These are phyloP conservation scores for Melieria picta DNA, from an alignment of 2,888 invertebrate species.

Conservation along the genomic window DNA sequence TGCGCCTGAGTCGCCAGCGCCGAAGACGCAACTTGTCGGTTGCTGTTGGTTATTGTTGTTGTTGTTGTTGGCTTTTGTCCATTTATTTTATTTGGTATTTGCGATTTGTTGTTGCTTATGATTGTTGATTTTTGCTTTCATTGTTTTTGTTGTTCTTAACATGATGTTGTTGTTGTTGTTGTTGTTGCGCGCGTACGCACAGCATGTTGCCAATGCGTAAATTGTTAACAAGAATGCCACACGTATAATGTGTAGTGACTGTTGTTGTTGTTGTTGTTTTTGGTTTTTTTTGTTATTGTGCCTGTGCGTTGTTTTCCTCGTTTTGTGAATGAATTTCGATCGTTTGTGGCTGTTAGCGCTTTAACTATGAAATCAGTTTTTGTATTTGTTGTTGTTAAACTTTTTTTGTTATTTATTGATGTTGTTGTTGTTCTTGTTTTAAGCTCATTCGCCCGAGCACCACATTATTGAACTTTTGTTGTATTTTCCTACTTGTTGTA, in stretches of 20 bases:
- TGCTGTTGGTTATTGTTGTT: no score
- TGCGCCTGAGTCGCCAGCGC: no score
- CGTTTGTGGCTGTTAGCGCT: no score
- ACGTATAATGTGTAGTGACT: slow-evolving; percentile 11
- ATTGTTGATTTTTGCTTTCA: neutral
- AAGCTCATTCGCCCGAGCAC: no score
- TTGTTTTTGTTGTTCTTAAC: neutral
- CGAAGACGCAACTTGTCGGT: no score
- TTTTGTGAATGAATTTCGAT: slow-evolving; percentile 22
- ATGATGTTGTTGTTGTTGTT: slow-evolving; percentile 6
- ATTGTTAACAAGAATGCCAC: slow-evolving; percentile 34
- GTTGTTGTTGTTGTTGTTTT: slow-evolving; percentile 17
- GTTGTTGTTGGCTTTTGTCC: no score
- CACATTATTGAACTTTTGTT: neutral
- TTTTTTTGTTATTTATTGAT: no score
- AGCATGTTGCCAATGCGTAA: slow-evolving; percentile 42
- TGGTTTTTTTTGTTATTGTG: neutral
- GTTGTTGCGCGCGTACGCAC: slow-evolving; percentile 30
- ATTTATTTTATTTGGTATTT: no score
- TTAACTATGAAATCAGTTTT: no score
- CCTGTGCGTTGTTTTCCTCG: neutral
- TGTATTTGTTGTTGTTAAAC: no score
- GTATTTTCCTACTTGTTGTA: neutral
- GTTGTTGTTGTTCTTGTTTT: no score
- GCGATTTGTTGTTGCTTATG: neutral